phyloP scores from a whole-genome alignment of 2,888 invertebrate species.

The Embidobia sp. region DNA sequence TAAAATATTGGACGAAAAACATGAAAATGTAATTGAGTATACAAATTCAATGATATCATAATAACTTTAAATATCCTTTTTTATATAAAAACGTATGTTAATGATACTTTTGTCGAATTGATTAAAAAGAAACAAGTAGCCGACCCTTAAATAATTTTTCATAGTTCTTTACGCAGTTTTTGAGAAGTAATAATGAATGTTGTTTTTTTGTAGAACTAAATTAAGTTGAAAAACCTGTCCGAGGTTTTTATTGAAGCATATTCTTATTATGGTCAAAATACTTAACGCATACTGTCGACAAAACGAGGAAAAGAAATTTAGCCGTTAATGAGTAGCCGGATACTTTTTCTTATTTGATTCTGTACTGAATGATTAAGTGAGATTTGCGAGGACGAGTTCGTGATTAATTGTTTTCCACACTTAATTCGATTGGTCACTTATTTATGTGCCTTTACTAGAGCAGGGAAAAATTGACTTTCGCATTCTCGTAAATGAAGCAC shows the following conservation, averaged over 20 bases:
- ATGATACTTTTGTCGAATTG: too few relatives aligned
- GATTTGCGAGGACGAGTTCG: not conserved
- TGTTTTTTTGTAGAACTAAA: constrained; percentile 15
- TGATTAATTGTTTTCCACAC: constrained; percentile 8
- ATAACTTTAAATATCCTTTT: too few relatives aligned
- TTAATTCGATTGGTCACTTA: constrained; percentile 1
- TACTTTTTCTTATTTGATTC: constrained; percentile 22
- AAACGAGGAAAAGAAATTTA: constrained; percentile 6
- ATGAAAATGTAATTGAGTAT: too few relatives aligned
- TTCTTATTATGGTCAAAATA: constrained; percentile 18
- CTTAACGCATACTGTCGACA: not conserved
- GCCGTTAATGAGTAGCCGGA: constrained; percentile 23
- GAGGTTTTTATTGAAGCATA: not conserved
- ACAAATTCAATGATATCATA: too few relatives aligned
- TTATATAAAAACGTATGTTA: too few relatives aligned
- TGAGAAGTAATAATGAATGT: not conserved
- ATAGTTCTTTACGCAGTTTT: not conserved
- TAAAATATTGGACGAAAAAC: too few relatives aligned
- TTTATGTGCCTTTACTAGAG: not conserved
- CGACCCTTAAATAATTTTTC: too few relatives aligned
- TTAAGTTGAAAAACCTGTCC: constrained; percentile 12
- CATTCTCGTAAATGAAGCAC: not conserved
- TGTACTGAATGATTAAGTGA: constrained; percentile 19
- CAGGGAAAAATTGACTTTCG: not conserved
- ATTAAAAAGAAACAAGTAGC: too few relatives aligned